Percentiles rank a stretch among this genome's conserved stretches.
These are phyloP conservation scores for Eubasilissa regina DNA, from an alignment of 1,140 invertebrate species.

Conservation along the genomic window DNA sequence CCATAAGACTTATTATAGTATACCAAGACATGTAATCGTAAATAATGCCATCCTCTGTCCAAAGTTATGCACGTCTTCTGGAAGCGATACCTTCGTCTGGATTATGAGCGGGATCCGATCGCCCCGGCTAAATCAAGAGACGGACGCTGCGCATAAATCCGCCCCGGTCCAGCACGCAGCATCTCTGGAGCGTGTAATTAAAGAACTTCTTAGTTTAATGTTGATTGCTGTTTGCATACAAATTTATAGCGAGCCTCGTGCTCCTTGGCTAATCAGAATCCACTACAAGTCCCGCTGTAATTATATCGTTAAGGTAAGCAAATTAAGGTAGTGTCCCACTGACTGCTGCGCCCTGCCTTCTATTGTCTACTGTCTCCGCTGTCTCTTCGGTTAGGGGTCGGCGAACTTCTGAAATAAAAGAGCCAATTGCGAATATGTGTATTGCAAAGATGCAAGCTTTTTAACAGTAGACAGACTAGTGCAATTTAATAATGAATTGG, in stretches of 20 bases:
- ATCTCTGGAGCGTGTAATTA: conserved; percentile 56
- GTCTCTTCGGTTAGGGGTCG: too few relatives aligned
- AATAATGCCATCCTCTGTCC: too few relatives aligned
- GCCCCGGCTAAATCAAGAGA: conserved; percentile 33
- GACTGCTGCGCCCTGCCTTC: neutral
- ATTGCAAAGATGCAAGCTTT: too few relatives aligned
- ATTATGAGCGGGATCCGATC: conserved; percentile 12
- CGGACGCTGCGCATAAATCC: conserved; percentile 47
- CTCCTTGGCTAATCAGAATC: conserved; percentile 22
- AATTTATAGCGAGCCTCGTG: conserved; percentile 9
- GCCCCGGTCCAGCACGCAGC: conserved; percentile 46
- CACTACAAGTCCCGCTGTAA: conserved; percentile 11
- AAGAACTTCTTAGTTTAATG: conserved; percentile 57
- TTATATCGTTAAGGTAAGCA: conserved; percentile 29
- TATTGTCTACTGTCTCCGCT: neutral
- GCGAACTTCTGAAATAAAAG: too few relatives aligned
- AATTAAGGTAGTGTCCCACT: neutral
- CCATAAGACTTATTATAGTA: too few relatives aligned
- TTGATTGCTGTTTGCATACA: conserved; percentile 48
- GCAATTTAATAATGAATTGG: too few relatives aligned
- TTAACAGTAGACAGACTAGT: too few relatives aligned
- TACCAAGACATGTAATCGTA: too few relatives aligned
- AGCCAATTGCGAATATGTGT: too few relatives aligned
- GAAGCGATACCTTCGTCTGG: neutral
- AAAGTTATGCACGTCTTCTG: too few relatives aligned